These are phyloP conservation scores for Heliornis fulica DNA, from an alignment of 2,113 vertebrate genomes.

Conservation along the genomic window DNA sequence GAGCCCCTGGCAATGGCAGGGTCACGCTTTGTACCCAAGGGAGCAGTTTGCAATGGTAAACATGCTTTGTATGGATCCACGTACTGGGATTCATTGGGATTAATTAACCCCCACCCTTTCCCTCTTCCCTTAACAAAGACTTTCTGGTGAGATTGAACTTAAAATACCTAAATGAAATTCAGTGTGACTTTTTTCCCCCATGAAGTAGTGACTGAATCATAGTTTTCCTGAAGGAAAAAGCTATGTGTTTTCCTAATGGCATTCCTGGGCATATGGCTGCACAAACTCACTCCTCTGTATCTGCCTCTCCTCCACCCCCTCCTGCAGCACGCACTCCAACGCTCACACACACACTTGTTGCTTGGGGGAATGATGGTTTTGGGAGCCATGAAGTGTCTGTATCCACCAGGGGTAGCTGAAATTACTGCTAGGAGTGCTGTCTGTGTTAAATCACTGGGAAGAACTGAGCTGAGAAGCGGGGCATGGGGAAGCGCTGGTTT, in stretches of 20 bases:
- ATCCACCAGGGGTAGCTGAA: neutral
- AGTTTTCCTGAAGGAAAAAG: neutral
- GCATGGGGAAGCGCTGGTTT: neutral
- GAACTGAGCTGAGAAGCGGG: neutral
- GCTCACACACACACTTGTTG: neutral
- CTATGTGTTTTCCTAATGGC: neutral
- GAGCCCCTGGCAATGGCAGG: neutral
- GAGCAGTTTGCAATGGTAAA: neutral
- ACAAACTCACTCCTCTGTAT: neutral
- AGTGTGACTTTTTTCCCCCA: neutral
- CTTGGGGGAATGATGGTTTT: neutral
- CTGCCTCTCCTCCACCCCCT: neutral
- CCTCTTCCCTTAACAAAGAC: neutral
- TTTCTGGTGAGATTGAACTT: neutral
- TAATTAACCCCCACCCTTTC: neutral
- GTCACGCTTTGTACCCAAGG: fast-evolving
- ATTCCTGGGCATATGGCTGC: neutral
- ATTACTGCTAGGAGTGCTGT: neutral
- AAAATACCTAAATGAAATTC: conserved; percentile 24
- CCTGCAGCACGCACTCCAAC: fast-evolving
- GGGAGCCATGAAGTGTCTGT: neutral
- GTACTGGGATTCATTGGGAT: neutral
- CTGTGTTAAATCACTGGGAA: neutral
- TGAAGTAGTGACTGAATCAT: neutral
- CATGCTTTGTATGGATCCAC: neutral